A percentile compares a stretch with the other conserved stretches of the same genome.
These are phyloP conservation scores for Aleiodes alternator DNA, from an alignment of 2,888 invertebrate species.

Conservation along the genomic window DNA sequence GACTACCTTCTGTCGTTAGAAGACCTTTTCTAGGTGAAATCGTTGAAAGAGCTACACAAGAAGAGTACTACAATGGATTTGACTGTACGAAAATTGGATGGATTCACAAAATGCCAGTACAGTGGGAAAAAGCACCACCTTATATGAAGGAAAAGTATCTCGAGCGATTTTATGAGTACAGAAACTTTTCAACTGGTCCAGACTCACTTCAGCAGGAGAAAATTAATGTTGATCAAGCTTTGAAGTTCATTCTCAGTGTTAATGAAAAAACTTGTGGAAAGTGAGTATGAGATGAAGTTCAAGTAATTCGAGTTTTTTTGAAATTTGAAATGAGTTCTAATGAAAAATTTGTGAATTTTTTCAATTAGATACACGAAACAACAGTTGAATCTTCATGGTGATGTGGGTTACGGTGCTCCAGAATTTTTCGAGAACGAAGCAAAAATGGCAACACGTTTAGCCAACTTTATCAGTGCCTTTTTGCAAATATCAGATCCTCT, in stretches of 20 bases:
- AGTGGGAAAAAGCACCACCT: constrained; percentile 86
- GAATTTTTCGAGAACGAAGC: constrained; percentile 96
- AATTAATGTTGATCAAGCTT: constrained; percentile 85
- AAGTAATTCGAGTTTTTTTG: background rate
- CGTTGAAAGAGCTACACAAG: constrained; percentile 92
- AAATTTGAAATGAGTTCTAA: constrained; percentile 39
- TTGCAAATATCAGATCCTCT: constrained; percentile 92
- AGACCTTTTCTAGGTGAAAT: constrained; percentile 96
- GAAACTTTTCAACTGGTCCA: constrained; percentile 82
- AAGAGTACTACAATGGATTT: constrained; percentile 95
- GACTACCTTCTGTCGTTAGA: constrained; percentile 90
- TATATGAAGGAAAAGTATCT: constrained; percentile 85
- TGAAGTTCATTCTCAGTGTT: constrained; percentile 87
- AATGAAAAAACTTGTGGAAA: constrained; percentile 79
- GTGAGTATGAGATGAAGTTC: constrained; percentile 68
- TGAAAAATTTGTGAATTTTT: too few relatives aligned
- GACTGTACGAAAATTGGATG: constrained; percentile 94
- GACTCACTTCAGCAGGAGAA: constrained; percentile 81
- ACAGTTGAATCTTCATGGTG: constrained; percentile 88
- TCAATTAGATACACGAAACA: constrained; percentile 81
- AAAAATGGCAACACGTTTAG: constrained; percentile 95
- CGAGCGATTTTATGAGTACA: constrained; percentile 85
- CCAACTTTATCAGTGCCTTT: constrained; percentile 97
- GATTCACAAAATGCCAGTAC: constrained; percentile 89
- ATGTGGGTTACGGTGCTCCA: constrained; percentile 90